Conservation (phyloP, 2,888 invertebrate genomes). For the Falcaria lacertinaria region DNA sequence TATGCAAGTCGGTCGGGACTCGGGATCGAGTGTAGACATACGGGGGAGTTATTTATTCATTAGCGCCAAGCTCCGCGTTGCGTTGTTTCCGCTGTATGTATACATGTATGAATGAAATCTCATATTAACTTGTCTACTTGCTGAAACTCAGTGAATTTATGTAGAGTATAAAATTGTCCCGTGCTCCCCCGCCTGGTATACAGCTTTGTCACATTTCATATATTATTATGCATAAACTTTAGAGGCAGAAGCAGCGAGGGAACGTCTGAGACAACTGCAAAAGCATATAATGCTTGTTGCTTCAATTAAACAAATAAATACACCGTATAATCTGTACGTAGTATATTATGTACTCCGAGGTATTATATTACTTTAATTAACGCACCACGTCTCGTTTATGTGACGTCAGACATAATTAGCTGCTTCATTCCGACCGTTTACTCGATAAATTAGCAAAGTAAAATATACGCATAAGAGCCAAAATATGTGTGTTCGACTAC, state of each 20-base stretch:
- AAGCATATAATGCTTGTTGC: too few relatives aligned
- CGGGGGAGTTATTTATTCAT: constrained; percentile 48
- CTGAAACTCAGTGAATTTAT: constrained; percentile 50
- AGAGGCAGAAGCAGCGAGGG: constrained; percentile 2
- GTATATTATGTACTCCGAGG: too few relatives aligned
- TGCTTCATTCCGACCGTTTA: too few relatives aligned
- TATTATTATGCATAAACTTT: constrained; percentile 40
- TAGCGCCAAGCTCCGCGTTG: constrained; percentile 30
- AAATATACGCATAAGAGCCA: too few relatives aligned
- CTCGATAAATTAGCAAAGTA: too few relatives aligned
- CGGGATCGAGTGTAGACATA: constrained; percentile 30
- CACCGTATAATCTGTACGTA: too few relatives aligned
- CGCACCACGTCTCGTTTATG: too few relatives aligned
- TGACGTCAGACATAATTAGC: too few relatives aligned
- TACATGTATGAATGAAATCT: constrained; percentile 61
- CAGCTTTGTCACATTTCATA: constrained; percentile 38
- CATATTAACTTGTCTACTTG: constrained; percentile 64
- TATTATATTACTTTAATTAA: too few relatives aligned
- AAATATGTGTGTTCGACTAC: too few relatives aligned
- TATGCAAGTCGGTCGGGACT: constrained; percentile 23
- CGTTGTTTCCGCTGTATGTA: constrained; percentile 37
- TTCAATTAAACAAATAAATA: too few relatives aligned
- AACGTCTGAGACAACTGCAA: not conserved
- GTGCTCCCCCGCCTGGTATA: constrained; percentile 37
- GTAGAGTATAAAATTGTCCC: constrained; percentile 53